Evolutionary conservation across 2,797 vertebrate genomes (phyloP).

Genomic region (Podargus strigoides): DNA sequence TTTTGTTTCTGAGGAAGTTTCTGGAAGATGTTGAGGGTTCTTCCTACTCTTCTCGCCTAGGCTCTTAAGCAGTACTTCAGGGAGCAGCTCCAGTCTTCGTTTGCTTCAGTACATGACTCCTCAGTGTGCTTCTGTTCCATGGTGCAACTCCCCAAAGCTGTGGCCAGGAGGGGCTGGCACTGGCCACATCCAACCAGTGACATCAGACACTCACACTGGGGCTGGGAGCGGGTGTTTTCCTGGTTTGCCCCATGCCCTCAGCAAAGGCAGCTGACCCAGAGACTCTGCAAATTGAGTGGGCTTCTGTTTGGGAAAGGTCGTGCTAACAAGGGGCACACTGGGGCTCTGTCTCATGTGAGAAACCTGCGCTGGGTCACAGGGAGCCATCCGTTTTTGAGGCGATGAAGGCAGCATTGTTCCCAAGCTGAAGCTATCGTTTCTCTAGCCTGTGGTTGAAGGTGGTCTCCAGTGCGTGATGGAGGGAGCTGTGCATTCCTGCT

Average conservation of each 20-base stretch:
- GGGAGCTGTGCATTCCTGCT: background rate
- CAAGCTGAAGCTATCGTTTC: background rate
- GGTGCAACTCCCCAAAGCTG: background rate
- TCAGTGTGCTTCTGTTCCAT: accelerated
- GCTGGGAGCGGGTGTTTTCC: background rate
- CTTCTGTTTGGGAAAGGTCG: constrained; percentile 26
- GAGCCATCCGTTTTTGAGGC: background rate
- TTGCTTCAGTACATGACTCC: background rate
- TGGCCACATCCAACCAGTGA: background rate
- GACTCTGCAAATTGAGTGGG: background rate
- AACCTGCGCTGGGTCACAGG: background rate
- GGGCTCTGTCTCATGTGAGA: background rate
- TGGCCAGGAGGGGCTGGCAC: background rate
- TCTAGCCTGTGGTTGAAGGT: background rate
- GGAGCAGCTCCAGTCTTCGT: background rate
- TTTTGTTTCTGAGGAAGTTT: background rate
- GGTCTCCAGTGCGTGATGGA: background rate
- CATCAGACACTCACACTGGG: background rate
- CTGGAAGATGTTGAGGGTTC: background rate
- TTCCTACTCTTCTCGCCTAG: background rate
- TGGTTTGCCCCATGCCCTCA: background rate
- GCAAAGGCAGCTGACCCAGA: background rate
- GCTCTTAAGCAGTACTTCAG: background rate
- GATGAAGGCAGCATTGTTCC: background rate
- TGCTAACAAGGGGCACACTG: background rate